phyloP scores from a whole-genome alignment of 2,888 invertebrate genomes.

The Agrotis segetum region DNA sequence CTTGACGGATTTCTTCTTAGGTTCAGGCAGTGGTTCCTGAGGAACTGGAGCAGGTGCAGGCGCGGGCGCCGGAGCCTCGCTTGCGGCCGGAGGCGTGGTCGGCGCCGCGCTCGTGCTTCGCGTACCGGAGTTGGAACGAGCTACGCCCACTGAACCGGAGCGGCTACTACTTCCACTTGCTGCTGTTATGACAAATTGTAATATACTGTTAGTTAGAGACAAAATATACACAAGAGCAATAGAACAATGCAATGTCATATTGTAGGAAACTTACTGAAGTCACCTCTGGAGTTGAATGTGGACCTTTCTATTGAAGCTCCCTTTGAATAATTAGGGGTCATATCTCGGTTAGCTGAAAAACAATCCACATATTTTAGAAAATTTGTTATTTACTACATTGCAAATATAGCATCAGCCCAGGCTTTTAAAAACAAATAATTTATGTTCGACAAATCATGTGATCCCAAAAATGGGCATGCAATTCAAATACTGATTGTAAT shows the following conservation, averaged over 20 bases:
- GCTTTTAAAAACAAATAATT: neutral
- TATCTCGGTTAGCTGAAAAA: conserved; percentile 81
- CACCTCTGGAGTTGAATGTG: conserved; percentile 85
- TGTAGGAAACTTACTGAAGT: conserved; percentile 80
- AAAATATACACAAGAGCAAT: neutral
- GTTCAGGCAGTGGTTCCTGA: conserved; percentile 79
- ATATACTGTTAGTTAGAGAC: neutral
- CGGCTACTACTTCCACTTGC: conserved; percentile 74
- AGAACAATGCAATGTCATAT: neutral
- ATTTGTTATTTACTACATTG: neutral
- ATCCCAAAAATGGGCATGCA: neutral
- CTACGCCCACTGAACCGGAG: conserved; percentile 78
- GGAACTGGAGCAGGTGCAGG: conserved; percentile 60
- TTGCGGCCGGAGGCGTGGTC: conserved; percentile 62
- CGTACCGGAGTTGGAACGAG: conserved; percentile 79
- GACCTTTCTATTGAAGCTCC: conserved; percentile 88
- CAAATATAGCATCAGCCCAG: neutral
- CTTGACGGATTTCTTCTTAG: conserved; percentile 80
- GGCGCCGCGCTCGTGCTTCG: conserved; percentile 72
- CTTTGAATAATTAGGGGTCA: conserved; percentile 82
- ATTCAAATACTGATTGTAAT: too few relatives aligned
- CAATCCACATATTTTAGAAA: conserved; percentile 4
- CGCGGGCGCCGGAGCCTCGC: conserved; percentile 63
- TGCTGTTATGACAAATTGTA: conserved; percentile 33
- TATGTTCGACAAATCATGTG: neutral